A percentile compares a stretch with the other conserved stretches of the same genome.
Evolutionary conservation across 2,113 vertebrate species (phyloP).

Genomic region (Melospiza georgiana): DNA sequence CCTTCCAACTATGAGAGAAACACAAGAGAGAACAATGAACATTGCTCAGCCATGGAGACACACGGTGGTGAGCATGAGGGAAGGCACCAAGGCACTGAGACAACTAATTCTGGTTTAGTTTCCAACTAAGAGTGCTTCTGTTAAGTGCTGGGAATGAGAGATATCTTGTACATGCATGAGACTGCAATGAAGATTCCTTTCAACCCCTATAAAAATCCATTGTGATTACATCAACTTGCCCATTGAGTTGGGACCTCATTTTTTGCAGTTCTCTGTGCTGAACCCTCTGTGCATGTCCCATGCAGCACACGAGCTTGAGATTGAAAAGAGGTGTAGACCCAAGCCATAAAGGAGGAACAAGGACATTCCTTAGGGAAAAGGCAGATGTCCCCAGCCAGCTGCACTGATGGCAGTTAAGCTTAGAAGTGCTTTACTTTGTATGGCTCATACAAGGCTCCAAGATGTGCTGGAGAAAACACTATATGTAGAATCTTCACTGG

Average conservation of each 20-base stretch:
- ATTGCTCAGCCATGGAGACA: background rate
- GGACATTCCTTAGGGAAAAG: background rate
- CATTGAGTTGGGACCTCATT: background rate
- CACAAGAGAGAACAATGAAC: background rate
- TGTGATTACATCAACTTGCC: background rate
- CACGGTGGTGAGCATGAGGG: background rate
- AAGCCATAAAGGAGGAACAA: background rate
- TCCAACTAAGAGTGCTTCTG: background rate
- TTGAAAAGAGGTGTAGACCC: background rate
- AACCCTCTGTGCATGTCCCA: background rate
- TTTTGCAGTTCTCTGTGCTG: background rate
- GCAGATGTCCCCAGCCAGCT: background rate
- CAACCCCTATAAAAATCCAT: background rate
- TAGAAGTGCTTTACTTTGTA: background rate
- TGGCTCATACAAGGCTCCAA: background rate
- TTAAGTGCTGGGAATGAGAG: background rate
- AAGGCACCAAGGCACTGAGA: background rate
- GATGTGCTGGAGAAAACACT: background rate
- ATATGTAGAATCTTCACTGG: background rate
- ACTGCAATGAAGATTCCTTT: background rate
- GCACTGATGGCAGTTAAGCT: background rate
- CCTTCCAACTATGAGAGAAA: constrained; percentile 88
- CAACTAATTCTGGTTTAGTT: background rate
- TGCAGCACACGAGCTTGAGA: background rate
- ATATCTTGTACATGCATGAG: background rate